Conservation (phyloP, 2,113 vertebrate species). For the Leucosticte australis region DNA sequence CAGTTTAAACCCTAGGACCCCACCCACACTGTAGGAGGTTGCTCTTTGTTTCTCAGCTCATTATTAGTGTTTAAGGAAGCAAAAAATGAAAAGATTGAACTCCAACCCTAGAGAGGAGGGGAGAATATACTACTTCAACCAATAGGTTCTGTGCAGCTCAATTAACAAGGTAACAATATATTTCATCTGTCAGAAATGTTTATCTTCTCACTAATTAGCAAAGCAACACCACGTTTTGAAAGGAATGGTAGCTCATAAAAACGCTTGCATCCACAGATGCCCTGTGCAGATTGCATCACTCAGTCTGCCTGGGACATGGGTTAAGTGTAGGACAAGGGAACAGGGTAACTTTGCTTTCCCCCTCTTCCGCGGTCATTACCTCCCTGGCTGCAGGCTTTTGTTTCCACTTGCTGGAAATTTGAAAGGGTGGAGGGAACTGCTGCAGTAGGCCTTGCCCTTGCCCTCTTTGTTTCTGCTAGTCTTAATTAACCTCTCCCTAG, state of each 20-base stretch:
- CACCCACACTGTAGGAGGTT: neutral
- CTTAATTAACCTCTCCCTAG: constrained; percentile 52
- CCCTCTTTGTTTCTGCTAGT: constrained; percentile 59
- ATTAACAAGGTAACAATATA: neutral
- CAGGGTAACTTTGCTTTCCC: neutral
- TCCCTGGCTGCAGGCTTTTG: neutral
- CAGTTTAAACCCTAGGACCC: neutral
- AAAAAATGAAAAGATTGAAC: neutral
- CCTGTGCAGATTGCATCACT: neutral
- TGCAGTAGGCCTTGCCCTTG: constrained; percentile 49
- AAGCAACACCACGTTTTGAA: neutral
- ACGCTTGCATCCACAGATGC: neutral
- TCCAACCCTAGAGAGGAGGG: neutral
- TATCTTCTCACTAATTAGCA: neutral
- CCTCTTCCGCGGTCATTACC: neutral
- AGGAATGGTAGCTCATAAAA: neutral
- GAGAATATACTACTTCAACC: neutral
- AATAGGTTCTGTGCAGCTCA: neutral
- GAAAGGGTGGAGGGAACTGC: neutral
- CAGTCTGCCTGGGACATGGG: neutral
- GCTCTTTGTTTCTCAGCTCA: neutral
- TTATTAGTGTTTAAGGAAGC: neutral
- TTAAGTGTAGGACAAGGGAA: neutral
- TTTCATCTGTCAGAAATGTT: constrained; percentile 2
- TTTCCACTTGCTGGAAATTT: constrained; percentile 21